A percentile compares a stretch with the other conserved stretches of the same genome.
Conservation (phyloP, 2,888 invertebrate genomes). For the Plutella xylostella region DNA sequence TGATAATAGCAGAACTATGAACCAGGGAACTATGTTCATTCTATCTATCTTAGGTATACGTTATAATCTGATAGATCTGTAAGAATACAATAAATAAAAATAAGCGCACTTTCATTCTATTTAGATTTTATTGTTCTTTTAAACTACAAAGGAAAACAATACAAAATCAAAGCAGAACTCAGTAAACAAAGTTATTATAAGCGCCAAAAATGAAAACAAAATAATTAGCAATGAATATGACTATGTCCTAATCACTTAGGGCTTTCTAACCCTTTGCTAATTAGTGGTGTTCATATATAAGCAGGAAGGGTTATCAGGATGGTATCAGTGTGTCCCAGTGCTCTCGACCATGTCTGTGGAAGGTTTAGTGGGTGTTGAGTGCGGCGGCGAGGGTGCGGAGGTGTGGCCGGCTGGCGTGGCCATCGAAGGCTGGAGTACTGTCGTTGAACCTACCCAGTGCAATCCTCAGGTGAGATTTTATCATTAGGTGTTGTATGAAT, state of each 20-base stretch:
- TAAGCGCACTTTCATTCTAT: no score
- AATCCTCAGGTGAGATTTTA: neutral
- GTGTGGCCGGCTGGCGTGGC: neutral
- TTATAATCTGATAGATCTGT: no score
- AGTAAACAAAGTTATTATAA: no score
- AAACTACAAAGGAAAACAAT: no score
- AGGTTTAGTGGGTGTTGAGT: neutral
- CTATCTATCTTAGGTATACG: no score
- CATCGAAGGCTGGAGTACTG: neutral
- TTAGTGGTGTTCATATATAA: neutral
- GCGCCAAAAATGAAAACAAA: neutral
- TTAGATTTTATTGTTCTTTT: no score
- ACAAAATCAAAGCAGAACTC: no score
- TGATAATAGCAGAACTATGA: no score
- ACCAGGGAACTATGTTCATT: no score
- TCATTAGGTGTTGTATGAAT: no score
- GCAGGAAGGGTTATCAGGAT: neutral
- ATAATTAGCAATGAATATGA: neutral
- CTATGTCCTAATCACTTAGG: neutral
- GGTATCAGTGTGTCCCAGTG: constrained; percentile 2
- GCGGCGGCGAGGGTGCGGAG: neutral
- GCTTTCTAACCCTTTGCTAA: constrained; percentile 4
- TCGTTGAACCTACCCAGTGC: neutral
- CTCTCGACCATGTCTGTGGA: constrained; percentile 2
- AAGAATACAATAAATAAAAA: no score